A percentile compares a stretch with the other conserved stretches of the same genome.
Evolutionary conservation across 2,888 invertebrate genomes (phyloP).

Genomic region (Gymnocheta viridis): DNA sequence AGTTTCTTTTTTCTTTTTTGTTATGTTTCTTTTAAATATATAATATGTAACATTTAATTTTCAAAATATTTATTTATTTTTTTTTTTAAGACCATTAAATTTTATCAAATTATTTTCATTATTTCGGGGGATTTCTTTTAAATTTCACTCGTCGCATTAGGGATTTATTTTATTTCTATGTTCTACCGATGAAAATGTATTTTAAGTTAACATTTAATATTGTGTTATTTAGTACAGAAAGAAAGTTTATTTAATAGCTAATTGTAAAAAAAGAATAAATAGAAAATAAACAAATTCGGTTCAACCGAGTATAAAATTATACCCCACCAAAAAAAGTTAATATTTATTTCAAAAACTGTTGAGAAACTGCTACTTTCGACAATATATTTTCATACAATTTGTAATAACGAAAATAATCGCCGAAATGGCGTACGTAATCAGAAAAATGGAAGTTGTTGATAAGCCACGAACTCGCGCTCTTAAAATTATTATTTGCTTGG

Average conservation of each 20-base stretch:
- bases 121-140: not conserved
- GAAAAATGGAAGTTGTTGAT: too few relatives aligned
- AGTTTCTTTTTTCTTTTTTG: not conserved
- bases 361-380: too few relatives aligned
- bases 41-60: constrained; percentile 51
- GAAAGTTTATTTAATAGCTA: not conserved
- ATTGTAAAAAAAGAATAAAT: not conserved
- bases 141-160: constrained; percentile 58
- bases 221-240: constrained; percentile 1
- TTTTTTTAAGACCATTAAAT: constrained; percentile 26
- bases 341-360: too few relatives aligned
- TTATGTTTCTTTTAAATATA: constrained; percentile 12
- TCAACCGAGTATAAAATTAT: constrained; percentile 11
- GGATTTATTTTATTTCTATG: constrained; percentile 6
- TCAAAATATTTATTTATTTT: constrained; percentile 36
- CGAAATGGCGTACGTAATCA: too few relatives aligned
- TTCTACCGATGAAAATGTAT: constrained; percentile 1
- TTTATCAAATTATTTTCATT: constrained; percentile 25
- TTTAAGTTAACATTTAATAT: constrained; percentile 46
- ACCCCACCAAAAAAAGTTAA: constrained; percentile 6
- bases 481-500: too few relatives aligned
- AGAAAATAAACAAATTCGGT: not conserved
- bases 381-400: too few relatives aligned
- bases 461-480: too few relatives aligned
- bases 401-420: too few relatives aligned